A percentile compares a stretch with the other conserved stretches of the same genome.
These are phyloP conservation scores for Carduelis carduelis DNA, from an alignment of 2,797 vertebrate genomes.

Conservation along the genomic window DNA sequence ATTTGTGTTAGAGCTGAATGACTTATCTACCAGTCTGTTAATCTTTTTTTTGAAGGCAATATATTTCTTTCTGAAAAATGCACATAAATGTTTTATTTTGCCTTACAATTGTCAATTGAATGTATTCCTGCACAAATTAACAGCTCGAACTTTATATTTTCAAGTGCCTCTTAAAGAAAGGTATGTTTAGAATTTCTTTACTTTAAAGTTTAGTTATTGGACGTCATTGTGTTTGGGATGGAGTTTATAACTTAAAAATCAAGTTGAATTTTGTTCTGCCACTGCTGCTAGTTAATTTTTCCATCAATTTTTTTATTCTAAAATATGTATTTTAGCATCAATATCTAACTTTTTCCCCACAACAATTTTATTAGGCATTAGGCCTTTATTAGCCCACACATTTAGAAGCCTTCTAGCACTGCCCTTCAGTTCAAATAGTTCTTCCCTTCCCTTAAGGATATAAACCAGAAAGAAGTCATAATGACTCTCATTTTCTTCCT, in stretches of 20 bases:
- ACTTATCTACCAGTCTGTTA: background rate
- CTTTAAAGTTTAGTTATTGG: background rate
- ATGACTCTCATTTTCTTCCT: background rate
- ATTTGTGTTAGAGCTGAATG: accelerated
- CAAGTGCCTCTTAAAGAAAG: background rate
- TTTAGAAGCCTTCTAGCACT: background rate
- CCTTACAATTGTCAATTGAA: background rate
- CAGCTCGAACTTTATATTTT: background rate
- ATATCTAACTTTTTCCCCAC: background rate
- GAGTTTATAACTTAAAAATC: background rate
- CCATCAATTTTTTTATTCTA: background rate
- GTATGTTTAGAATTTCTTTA: background rate
- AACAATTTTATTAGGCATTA: background rate
- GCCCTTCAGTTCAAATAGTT: background rate
- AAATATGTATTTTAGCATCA: background rate
- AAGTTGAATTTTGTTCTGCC: background rate
- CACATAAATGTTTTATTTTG: background rate
- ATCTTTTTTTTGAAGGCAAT: background rate
- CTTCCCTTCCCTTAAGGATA: background rate
- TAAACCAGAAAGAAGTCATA: background rate
- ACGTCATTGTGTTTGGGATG: background rate
- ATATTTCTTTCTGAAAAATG: background rate
- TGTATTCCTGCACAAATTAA: background rate
- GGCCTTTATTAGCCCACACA: background rate
- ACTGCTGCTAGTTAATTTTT: background rate